Percentiles rank a stretch among this genome's conserved stretches.
Conservation (phyloP, 2,888 invertebrate genomes). For the Hypena proboscidalis region DNA sequence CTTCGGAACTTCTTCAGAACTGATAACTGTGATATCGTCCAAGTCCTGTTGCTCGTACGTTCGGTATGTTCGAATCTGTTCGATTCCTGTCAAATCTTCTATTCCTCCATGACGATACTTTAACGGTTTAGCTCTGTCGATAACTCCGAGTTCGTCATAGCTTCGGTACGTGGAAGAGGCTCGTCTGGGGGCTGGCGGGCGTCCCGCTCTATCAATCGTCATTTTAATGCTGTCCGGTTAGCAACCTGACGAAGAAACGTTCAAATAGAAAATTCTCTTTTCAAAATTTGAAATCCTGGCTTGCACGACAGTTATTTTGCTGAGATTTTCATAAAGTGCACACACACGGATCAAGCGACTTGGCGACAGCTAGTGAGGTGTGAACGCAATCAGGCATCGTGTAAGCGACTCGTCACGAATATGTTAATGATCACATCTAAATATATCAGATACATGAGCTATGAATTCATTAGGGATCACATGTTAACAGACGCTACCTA, state of each 20-base stretch:
- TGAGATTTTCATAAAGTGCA: constrained; percentile 23
- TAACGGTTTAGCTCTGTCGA: constrained; percentile 70
- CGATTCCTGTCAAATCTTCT: constrained; percentile 74
- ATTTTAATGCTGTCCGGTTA: constrained; percentile 60
- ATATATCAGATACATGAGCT: constrained; percentile 27
- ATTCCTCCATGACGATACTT: constrained; percentile 74
- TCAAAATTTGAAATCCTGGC: constrained; percentile 53
- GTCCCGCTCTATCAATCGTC: constrained; percentile 77
- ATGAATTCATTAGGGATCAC: constrained; percentile 28
- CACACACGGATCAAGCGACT: constrained; percentile 29
- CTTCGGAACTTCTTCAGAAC: constrained; percentile 76
- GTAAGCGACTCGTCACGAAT: constrained; percentile 32
- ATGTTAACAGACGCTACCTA: constrained; percentile 16
- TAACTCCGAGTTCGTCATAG: constrained; percentile 75
- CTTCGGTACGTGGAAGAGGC: constrained; percentile 78
- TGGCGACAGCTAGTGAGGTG: constrained; percentile 22
- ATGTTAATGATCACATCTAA: constrained; percentile 36
- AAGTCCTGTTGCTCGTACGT: constrained; percentile 64
- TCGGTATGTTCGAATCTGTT: constrained; percentile 59
- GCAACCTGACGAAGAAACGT: constrained; percentile 71
- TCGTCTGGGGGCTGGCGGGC: constrained; percentile 74
- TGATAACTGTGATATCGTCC: constrained; percentile 78
- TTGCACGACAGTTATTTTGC: constrained; percentile 47
- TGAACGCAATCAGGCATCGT: constrained; percentile 22
- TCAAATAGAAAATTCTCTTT: constrained; percentile 54